Evolutionary conservation across 1,140 invertebrate species (phyloP).

Genomic region (Aphaenogaster ashmeadi): DNA sequence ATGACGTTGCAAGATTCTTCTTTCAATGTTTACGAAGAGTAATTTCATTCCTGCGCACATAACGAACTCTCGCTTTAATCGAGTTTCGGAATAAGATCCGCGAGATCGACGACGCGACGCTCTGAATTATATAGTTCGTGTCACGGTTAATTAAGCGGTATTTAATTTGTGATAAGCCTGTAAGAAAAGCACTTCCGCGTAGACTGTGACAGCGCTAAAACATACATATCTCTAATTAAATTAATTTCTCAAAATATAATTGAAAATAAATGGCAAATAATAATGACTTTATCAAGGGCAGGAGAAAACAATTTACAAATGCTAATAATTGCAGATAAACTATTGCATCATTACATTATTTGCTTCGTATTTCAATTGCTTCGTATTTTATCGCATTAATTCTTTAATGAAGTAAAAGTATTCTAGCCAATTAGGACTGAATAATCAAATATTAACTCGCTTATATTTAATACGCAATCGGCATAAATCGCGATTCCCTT

Average conservation of each 20-base stretch:
- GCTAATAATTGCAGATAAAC: not conserved
- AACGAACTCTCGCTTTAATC: conserved; percentile 25
- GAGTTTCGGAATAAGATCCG: conserved; percentile 8
- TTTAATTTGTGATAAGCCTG: conserved; percentile 12
- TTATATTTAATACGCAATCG: conserved; percentile 32
- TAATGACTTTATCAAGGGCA: not conserved
- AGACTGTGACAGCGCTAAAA: not conserved
- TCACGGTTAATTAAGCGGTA: conserved; percentile 34
- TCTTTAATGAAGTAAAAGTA: conserved; percentile 2
- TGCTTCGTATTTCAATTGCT: not conserved
- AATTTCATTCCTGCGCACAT: conserved; percentile 43
- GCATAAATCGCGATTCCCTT: conserved; percentile 1
- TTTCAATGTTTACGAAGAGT: conserved; percentile 16
- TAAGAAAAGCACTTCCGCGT: not conserved
- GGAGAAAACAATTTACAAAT: not conserved
- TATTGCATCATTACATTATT: not conserved
- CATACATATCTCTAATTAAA: not conserved
- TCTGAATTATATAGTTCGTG: conserved; percentile 7
- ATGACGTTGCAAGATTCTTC: conserved; percentile 36
- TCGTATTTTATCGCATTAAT: not conserved
- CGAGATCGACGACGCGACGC: conserved; percentile 29
- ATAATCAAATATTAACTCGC: not conserved
- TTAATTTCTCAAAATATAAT: not conserved
- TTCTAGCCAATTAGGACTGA: not conserved
- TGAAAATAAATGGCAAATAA: not conserved